Evolutionary conservation across 2,888 invertebrate genomes (phyloP).

Genomic region (Dioctria linearis): DNA sequence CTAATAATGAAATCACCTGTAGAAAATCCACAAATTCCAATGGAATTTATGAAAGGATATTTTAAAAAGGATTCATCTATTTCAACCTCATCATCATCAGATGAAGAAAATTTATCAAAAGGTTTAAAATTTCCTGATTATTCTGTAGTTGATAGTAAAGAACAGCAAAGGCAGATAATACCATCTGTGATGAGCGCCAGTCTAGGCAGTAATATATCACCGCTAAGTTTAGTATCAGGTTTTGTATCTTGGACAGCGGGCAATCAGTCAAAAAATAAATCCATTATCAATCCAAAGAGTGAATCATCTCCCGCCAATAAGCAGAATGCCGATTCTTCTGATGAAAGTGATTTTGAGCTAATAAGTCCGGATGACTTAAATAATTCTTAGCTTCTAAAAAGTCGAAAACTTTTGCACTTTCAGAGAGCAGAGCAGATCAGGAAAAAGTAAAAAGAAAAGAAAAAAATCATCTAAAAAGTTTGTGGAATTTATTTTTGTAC

Average conservation of each 20-base stretch:
- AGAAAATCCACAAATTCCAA: constrained; percentile 54
- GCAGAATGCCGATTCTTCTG: constrained; percentile 62
- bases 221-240: constrained; percentile 65
- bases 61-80: constrained; percentile 69
- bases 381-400: constrained; percentile 47
- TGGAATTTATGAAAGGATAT: constrained; percentile 68
- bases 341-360: constrained; percentile 70
- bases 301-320: background rate
- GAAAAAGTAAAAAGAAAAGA: background rate
- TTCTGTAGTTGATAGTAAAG: constrained; percentile 61
- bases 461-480: constrained; percentile 12
- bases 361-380: constrained; percentile 66
- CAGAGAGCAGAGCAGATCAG: no score
- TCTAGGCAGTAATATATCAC: constrained; percentile 36
- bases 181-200: constrained; percentile 28
- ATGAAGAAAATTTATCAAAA: constrained; percentile 68
- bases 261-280: constrained; percentile 29
- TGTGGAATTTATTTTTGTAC: constrained; percentile 42
- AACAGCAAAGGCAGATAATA: background rate
- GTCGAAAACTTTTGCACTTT: background rate
- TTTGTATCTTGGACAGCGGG: constrained; percentile 64
- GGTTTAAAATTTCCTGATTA: constrained; percentile 68
- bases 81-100: constrained; percentile 68
- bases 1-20: constrained; percentile 27
- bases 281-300: background rate